These are phyloP conservation scores for Acleris literana DNA, from an alignment of 2,888 invertebrate species.

Conservation along the genomic window DNA sequence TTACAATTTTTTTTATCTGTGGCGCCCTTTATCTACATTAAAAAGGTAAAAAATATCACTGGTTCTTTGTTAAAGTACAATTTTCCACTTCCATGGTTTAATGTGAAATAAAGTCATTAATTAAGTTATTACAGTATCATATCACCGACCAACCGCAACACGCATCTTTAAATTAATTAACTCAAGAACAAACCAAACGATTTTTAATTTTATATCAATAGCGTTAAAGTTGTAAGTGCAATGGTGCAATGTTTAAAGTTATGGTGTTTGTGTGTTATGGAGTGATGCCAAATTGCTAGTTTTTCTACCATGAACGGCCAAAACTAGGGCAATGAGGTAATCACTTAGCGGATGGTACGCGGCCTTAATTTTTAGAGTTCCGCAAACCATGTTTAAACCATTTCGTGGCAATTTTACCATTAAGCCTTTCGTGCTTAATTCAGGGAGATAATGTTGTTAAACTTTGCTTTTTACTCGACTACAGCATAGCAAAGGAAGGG, in stretches of 20 bases:
- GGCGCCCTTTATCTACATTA: too few relatives aligned
- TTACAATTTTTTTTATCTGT: too few relatives aligned
- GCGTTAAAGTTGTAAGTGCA: neutral
- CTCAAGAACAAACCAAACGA: neutral
- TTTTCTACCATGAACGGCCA: conserved; percentile 1
- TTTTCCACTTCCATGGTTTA: neutral
- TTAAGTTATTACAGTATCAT: neutral
- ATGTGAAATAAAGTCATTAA: neutral
- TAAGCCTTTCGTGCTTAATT: too few relatives aligned
- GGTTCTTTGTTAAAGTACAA: neutral
- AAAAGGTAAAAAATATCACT: neutral
- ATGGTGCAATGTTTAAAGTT: neutral
- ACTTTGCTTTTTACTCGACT: too few relatives aligned
- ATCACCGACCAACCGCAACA: neutral
- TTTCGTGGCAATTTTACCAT: too few relatives aligned
- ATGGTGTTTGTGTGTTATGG: neutral
- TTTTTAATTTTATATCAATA: neutral
- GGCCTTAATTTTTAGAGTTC: conserved; percentile 29
- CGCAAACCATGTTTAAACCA: neutral
- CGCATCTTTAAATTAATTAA: neutral
- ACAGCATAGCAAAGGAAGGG: too few relatives aligned
- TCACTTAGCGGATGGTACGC: conserved; percentile 17
- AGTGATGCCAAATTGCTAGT: neutral
- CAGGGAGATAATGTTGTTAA: too few relatives aligned
- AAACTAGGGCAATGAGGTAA: conserved; percentile 27